A percentile compares a stretch with the other conserved stretches of the same genome.
phyloP scores from a whole-genome alignment of 2,888 invertebrate species.

The Ischnura elegans region DNA sequence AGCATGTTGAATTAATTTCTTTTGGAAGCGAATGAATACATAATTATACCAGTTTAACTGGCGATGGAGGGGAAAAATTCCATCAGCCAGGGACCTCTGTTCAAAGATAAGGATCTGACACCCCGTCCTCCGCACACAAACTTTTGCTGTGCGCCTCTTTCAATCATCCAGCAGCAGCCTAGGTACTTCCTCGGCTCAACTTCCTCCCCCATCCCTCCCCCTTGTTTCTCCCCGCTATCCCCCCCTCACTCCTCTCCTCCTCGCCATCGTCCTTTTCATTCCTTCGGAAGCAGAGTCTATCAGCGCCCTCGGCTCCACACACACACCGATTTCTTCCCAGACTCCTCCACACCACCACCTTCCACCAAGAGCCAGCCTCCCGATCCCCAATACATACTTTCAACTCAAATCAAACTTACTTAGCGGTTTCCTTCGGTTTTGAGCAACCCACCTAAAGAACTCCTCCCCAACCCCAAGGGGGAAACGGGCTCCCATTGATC shows the following conservation, averaged over 20 bases:
- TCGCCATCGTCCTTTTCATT: background rate
- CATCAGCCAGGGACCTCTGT: background rate
- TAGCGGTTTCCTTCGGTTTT: slow-evolving; percentile 7
- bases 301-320: background rate
- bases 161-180: too few species aligned
- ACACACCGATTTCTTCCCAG: background rate
- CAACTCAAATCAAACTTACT: slow-evolving; percentile 17
- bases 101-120: background rate
- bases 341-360: background rate
- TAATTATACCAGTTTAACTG: background rate
- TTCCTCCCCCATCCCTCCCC: background rate
- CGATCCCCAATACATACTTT: slow-evolving; percentile 15
- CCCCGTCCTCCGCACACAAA: background rate
- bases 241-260: background rate
- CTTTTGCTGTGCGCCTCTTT: background rate
- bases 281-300: background rate
- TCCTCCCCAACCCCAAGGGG: background rate
- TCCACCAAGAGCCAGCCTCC: background rate
- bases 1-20: too few species aligned
- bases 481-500: slow-evolving; percentile 7
- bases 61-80: background rate
- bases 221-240: background rate
- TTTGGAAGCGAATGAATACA: background rate
- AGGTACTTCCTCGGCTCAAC: background rate
- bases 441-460: too few species aligned